Base-by-base conservation (phyloP, 2,113 vertebrate species). In the Lophura nycthemera region DNA sequence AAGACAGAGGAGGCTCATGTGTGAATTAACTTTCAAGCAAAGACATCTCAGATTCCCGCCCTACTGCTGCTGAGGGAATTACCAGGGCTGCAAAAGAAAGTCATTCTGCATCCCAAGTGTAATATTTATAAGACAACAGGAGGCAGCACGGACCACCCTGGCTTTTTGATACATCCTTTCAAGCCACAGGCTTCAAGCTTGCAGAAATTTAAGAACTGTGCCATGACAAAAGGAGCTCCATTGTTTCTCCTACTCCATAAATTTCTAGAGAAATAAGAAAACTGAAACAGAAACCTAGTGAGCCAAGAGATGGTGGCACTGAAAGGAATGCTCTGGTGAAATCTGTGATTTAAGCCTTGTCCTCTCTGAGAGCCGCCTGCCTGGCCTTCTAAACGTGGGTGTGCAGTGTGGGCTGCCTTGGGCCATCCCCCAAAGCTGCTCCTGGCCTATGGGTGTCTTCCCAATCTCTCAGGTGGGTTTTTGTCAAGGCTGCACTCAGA, bases 401-500 rank as follows among this genome's bases (percentile, higher is more conserved):
- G 14, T 11, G 6, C 0, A 0, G 16, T 8, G 48, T 69, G n/a
- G 45, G 82, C 75, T 81, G 40, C 54, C 7, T 13, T 22, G 2
- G 57, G 27, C 20, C 18, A 25, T 10, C 13, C 57, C 52, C 74
- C 34, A 42, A 72, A 81, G 6, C 43, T 67, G 47, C 36, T 71
- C 70, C 32, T 14, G 11, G 38, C 42, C 48, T 45, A 12, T 15
- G 19, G 60, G 78, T 72, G 57, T 52, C 60, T 78, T 60, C 40
- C 52, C 63, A 57, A 9, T 59, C 27, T 80, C 52, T 63, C 34
- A 18, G 27, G 15, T 34, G n/a, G 32, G 36, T 34, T 79, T 70
- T 77, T 63, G 54, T 80, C 90, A 71, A 72, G 77, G 77, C 80
- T 94, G 70, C 43, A 38, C 76, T 88, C 42, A 88, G n/a, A 59